Evolutionary conservation across 2,888 invertebrate species (phyloP), one percentile per base, ranked within the genome.

Genomic region (Hermodice carunculata): DNA sequence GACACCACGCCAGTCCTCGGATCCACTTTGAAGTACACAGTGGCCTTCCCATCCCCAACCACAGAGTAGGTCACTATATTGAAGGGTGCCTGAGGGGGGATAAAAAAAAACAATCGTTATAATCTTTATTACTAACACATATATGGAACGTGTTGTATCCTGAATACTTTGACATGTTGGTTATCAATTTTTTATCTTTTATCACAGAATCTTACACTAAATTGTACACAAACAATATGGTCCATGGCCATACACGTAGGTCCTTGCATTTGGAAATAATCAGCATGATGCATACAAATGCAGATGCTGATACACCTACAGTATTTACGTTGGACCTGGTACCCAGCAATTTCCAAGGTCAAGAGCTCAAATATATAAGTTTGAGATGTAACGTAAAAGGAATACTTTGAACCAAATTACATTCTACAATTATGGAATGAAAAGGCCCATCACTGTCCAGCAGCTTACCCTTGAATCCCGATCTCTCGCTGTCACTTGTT

Each of bases 401-500:
- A n/a, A n/a, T n/a, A n/a, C n/a, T n/a, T n/a, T n/a, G n/a, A n/a
- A n/a, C n/a, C n/a, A n/a, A n/a, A n/a, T n/a, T n/a, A n/a, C n/a
- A n/a, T n/a, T n/a, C n/a, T n/a, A n/a, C n/a, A n/a, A n/a, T n/a
- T n/a, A n/a, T n/a, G n/a, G n/a, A n/a, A n/a, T n/a, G n/a, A n/a
- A n/a, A n/a, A n/a, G n/a, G n/a, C n/a, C n/a, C n/a, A n/a, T n/a
- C n/a, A n/a, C n/a, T n/a, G n/a, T 14, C 37, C 37, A 37, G 37
- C 37, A n/a, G n/a, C 73, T 66, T 53, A 77, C 78, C 58, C 71
- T 66, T 3, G 70, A 48, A 62, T 82, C 82, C 0, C 48, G 46
- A 66, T 82, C 82, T 1, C 40, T 32, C 32, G 79, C 82, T 11
- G 53, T 42, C 8, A 81, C 66, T 14, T 54, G 57, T 0, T 73